A percentile compares a stretch with the other conserved stretches of the same genome.
Evolutionary conservation across 2,797 vertebrate genomes (phyloP).

Genomic region (Danio kyathit): DNA sequence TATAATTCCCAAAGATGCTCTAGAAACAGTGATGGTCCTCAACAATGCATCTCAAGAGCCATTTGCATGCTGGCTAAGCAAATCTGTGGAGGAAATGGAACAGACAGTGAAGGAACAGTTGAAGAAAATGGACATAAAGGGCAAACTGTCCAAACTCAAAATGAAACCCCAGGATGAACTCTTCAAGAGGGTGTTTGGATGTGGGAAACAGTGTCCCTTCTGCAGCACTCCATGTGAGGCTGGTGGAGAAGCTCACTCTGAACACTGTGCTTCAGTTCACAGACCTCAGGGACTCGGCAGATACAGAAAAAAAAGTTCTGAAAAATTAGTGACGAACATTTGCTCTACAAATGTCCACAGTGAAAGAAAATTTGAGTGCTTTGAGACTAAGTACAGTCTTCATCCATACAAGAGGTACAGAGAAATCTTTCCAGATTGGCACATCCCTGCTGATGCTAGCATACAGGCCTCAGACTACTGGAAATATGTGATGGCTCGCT

Average conservation of each 20-base stretch:
- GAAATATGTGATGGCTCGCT: conserved; percentile 75
- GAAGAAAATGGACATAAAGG: neutral
- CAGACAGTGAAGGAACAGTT: conserved; percentile 35
- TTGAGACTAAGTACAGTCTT: fast-evolving
- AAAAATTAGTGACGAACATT: conserved; percentile 52
- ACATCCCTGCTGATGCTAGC: conserved; percentile 70
- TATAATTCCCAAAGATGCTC: conserved; percentile 63
- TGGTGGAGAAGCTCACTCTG: conserved; percentile 57
- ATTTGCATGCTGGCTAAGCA: conserved; percentile 64
- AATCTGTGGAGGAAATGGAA: conserved; percentile 59
- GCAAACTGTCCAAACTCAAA: conserved; percentile 13
- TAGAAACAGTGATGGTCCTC: conserved; percentile 64
- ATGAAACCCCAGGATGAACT: conserved; percentile 70
- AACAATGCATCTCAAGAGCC: conserved; percentile 60
- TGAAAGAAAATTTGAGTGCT: fast-evolving
- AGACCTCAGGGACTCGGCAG: conserved; percentile 26
- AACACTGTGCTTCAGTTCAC: conserved; percentile 68
- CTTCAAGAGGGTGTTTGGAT: conserved; percentile 70
- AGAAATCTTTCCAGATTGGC: conserved; percentile 66
- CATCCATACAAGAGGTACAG: conserved; percentile 71
- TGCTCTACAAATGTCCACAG: conserved; percentile 64
- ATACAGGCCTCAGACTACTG: conserved; percentile 76
- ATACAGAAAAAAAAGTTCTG: fast-evolving
- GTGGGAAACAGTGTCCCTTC: conserved; percentile 76
- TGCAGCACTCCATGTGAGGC: conserved; percentile 72